A percentile compares a stretch with the other conserved stretches of the same genome.
phyloP scores from a whole-genome alignment of 2,113 vertebrate genomes.

The Tinamus guttatus region DNA sequence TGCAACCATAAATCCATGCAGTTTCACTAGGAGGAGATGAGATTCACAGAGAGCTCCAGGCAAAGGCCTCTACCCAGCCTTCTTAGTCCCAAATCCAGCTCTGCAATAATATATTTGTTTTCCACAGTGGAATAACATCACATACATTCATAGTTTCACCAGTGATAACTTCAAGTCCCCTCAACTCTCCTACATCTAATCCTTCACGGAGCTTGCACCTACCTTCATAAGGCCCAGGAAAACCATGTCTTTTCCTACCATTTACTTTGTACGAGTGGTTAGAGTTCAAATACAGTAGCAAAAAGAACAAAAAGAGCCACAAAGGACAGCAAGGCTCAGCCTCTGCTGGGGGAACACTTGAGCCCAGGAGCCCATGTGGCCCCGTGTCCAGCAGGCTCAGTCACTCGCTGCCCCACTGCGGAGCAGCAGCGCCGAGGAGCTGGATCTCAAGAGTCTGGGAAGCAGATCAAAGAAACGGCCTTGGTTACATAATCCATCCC shows the following conservation, averaged over 20 bases:
- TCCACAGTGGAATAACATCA: neutral
- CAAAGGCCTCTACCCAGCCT: slow-evolving; percentile 37
- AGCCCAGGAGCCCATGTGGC: neutral
- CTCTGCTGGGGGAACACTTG: neutral
- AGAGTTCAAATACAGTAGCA: neutral
- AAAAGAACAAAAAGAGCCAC: neutral
- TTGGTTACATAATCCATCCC: too few species aligned
- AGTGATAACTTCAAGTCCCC: neutral
- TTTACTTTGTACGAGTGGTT: neutral
- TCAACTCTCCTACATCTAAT: neutral
- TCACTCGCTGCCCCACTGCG: neutral
- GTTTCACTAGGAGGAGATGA: neutral
- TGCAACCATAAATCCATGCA: slow-evolving; percentile 32
- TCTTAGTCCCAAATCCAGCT: slow-evolving; percentile 20
- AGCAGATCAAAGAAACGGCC: too few species aligned
- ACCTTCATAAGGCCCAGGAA: slow-evolving; percentile 1
- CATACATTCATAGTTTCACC: neutral
- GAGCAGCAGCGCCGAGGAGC: neutral
- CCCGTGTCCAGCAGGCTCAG: fast-evolving
- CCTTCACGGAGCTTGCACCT: neutral
- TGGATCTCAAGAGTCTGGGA: neutral
- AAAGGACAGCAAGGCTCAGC: neutral
- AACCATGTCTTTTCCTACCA: neutral
- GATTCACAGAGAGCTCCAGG: slow-evolving; percentile 15
- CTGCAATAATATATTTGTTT: neutral